A percentile compares a stretch with the other conserved stretches of the same genome.
phyloP scores from a whole-genome alignment of 2,797 vertebrate genomes.

The Rhinophrynus dorsalis region DNA sequence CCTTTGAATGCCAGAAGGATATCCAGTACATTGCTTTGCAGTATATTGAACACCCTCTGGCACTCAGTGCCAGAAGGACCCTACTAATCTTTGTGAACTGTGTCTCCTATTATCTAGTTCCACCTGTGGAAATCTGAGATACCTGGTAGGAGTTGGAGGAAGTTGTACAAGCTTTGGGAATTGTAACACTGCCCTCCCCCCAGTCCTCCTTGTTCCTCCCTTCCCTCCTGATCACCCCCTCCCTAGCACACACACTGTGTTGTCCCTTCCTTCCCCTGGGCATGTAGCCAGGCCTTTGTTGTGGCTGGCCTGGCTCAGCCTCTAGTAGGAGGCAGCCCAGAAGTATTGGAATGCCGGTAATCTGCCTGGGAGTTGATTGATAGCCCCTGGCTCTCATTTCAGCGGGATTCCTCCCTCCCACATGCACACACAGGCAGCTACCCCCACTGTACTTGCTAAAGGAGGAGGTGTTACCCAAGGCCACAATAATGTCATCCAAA shows the following conservation, averaged over 20 bases:
- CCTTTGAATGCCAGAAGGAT: too few relatives aligned
- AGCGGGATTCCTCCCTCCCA: constrained; percentile 27
- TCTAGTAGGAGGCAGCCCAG: constrained; percentile 44
- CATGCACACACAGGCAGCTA: background rate
- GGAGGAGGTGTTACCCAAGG: background rate
- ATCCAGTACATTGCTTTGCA: too few relatives aligned
- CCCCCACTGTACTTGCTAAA: background rate
- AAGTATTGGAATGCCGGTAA: constrained; percentile 63
- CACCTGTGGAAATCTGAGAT: background rate
- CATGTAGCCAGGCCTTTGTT: constrained; percentile 29
- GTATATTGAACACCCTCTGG: too few relatives aligned
- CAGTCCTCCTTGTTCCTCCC: background rate
- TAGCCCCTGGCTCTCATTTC: constrained; percentile 54
- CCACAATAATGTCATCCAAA: background rate
- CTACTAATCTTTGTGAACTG: background rate
- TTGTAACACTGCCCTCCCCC: background rate
- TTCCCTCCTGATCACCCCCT: background rate
- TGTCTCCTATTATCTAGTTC: background rate
- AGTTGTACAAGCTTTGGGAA: background rate
- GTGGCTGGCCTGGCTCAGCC: constrained; percentile 19
- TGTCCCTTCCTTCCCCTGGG: constrained; percentile 16
- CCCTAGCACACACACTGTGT: background rate
- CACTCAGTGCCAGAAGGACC: background rate
- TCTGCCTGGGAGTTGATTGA: constrained; percentile 63
- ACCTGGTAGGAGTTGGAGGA: background rate